Conservation (phyloP, 2,888 invertebrate species). For the Sisyra terminalis region DNA sequence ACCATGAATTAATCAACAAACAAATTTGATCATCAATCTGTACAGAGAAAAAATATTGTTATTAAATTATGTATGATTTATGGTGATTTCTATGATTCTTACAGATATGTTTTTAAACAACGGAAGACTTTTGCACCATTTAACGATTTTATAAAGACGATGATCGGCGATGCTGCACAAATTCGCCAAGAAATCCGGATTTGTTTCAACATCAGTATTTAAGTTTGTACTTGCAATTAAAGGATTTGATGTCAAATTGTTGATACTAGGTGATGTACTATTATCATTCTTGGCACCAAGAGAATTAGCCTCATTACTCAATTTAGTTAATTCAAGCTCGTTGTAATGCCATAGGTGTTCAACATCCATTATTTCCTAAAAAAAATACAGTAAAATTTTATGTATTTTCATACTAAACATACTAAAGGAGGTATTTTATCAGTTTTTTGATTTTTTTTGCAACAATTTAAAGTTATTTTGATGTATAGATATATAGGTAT, state of each 20-base stretch:
- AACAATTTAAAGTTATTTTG: neutral
- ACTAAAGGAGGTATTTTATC: neutral
- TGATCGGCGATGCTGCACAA: conserved; percentile 91
- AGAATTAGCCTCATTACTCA: conserved; percentile 26
- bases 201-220: conserved; percentile 37
- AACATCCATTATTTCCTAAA: conserved; percentile 87
- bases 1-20: conserved; percentile 94
- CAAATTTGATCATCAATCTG: conserved; percentile 97
- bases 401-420: neutral
- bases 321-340: conserved; percentile 57
- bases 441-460: neutral
- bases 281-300: conserved; percentile 20
- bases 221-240: conserved; percentile 35
- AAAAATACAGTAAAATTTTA: conserved; percentile 10
- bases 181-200: conserved; percentile 75
- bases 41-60: conserved; percentile 14
- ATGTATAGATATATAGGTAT: conserved; percentile 2
- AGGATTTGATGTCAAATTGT: conserved; percentile 31
- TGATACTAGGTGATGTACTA: conserved; percentile 23
- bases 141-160: conserved; percentile 89
- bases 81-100: too few species aligned
- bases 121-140: conserved; percentile 96
- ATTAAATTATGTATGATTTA: too few species aligned
- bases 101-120: conserved; percentile 92
- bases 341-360: conserved; percentile 92